phyloP scores from a whole-genome alignment of 2,113 vertebrate genomes.

The Triplophysa rosa region DNA sequence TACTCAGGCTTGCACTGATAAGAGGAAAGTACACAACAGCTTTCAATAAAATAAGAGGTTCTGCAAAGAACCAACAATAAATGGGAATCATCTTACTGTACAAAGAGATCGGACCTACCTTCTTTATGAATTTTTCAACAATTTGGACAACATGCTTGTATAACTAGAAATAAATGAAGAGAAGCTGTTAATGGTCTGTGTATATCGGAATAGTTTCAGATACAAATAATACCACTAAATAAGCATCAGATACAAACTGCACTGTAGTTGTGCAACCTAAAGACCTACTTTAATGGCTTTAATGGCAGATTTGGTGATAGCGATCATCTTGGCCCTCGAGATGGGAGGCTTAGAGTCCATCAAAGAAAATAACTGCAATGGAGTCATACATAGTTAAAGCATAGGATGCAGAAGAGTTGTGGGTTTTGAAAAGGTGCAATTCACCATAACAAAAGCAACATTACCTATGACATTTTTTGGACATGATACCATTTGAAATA shows the following conservation, averaged over 20 bases:
- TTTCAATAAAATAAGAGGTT: not conserved
- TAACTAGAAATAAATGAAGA: constrained; percentile 75
- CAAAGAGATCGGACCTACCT: constrained; percentile 75
- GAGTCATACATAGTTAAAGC: constrained; percentile 33
- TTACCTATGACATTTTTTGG: too few species aligned
- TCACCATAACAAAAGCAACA: too few species aligned
- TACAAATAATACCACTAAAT: not conserved
- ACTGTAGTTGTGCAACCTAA: not conserved
- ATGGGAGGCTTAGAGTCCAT: constrained; percentile 99
- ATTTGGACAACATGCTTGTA: constrained; percentile 99
- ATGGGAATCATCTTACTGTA: not conserved
- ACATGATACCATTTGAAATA: too few species aligned
- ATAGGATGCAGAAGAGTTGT: not conserved
- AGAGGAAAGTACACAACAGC: not conserved
- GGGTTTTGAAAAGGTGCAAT: too few species aligned
- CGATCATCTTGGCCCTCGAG: constrained; percentile 98
- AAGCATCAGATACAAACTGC: not conserved
- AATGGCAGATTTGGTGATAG: constrained; percentile 98
- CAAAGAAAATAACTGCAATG: constrained; percentile 88
- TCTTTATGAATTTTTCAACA: constrained; percentile 99
- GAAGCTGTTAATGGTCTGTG: not conserved
- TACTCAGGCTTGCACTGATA: constrained; percentile 95
- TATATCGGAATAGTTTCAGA: not conserved
- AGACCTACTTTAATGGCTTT: constrained; percentile 98
- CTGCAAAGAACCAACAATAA: not conserved